A percentile compares a stretch with the other conserved stretches of the same genome.
These are phyloP conservation scores for Priapulus caudatus DNA, from an alignment of 2,888 invertebrate species.

Conservation along the genomic window DNA sequence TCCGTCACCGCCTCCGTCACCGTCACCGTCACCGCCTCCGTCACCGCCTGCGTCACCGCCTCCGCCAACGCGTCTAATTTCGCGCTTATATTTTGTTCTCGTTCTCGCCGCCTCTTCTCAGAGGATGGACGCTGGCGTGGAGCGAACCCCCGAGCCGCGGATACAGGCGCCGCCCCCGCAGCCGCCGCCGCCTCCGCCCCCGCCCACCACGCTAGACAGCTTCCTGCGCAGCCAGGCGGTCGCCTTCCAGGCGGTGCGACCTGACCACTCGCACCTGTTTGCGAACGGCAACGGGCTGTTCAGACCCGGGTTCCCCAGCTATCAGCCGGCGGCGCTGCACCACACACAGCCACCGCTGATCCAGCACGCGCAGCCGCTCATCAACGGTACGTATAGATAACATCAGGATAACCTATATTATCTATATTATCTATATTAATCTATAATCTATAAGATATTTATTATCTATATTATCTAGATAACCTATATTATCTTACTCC, in stretches of 20 bases:
- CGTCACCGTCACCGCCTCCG: too few species aligned
- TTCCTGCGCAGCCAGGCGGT: constrained; percentile 6
- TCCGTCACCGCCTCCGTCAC: constrained; percentile 12
- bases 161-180: constrained; percentile 16
- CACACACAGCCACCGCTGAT: constrained; percentile 23
- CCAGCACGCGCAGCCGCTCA: constrained; percentile 30
- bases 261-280: constrained; percentile 35
- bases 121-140: constrained; percentile 10
- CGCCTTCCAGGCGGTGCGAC: constrained; percentile 25
- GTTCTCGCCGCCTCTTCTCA: constrained; percentile 10
- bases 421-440: too few species aligned
- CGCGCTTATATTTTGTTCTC: not conserved
- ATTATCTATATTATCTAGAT: too few species aligned
- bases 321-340: constrained; percentile 3
- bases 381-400: too few species aligned
- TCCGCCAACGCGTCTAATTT: constrained; percentile 14
- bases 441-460: too few species aligned
- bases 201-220: not conserved
- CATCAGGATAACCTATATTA: too few species aligned
- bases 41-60: not conserved
- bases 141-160: constrained; percentile 10
- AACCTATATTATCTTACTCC: too few species aligned
- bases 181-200: constrained; percentile 29
- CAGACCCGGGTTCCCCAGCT: constrained; percentile 32
- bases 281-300: constrained; percentile 33